Evolutionary conservation across 64 coral and sea anemone species (phyloP).

Genomic region (Catalaphyllia jardinei): DNA sequence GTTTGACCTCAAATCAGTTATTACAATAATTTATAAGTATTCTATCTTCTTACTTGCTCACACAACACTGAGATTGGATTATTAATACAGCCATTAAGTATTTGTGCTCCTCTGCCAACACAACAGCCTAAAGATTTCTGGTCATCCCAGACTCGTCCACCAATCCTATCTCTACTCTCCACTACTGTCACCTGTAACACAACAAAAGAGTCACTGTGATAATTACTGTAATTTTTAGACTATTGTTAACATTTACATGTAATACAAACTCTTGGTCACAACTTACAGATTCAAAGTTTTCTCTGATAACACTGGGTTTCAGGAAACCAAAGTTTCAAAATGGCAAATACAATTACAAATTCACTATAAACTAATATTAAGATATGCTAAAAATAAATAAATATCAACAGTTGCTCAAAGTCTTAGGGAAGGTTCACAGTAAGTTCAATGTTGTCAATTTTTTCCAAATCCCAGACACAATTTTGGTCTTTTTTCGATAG

Average conservation of each 20-base stretch:
- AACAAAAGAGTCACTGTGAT: background rate
- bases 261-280: background rate
- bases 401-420: no score
- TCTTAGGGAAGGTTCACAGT: no score
- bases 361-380: no score
- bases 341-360: no score
- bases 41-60: slow-evolving; percentile 53
- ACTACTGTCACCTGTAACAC: slow-evolving; percentile 82
- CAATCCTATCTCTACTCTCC: slow-evolving; percentile 86
- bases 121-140: slow-evolving; percentile 60
- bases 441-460: no score
- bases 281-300: no score
- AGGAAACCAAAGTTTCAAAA: no score
- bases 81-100: slow-evolving; percentile 89
- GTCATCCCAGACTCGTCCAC: slow-evolving; percentile 93
- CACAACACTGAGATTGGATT: slow-evolving; percentile 83
- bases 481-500: no score
- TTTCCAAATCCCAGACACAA: no score
- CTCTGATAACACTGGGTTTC: no score
- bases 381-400: no score
- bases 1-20: background rate
- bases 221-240: background rate
- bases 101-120: slow-evolving; percentile 82
- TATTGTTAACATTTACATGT: background rate
- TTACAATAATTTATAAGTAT: background rate